A percentile compares a stretch with the other conserved stretches of the same genome.
Evolutionary conservation across 2,113 vertebrate species (phyloP).

Genomic region (Willisornis vidua): DNA sequence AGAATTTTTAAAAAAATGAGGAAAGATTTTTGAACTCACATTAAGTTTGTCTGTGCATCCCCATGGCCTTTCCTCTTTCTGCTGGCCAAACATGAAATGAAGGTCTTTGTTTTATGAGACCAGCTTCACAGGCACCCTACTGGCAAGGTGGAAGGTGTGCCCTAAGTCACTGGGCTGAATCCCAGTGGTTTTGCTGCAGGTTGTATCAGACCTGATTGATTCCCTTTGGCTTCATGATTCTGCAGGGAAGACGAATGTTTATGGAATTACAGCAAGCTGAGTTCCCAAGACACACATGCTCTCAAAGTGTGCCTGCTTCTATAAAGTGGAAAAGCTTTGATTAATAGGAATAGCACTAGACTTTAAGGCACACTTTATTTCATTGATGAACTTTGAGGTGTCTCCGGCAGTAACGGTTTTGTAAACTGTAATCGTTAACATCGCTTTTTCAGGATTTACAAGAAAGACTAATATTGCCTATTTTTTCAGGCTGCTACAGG

Average conservation of each 20-base stretch:
- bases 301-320: background rate
- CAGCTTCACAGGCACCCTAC: background rate
- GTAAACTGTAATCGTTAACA: constrained; percentile 21
- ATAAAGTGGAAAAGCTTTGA: constrained; percentile 16
- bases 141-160: rapidly evolving
- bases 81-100: rapidly evolving
- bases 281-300: background rate
- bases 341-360: constrained; percentile 6
- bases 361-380: constrained; percentile 10
- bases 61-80: background rate
- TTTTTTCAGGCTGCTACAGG: constrained; percentile 14
- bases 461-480: background rate
- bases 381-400: constrained; percentile 49
- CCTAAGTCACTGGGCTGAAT: background rate
- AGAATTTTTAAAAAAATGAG: background rate
- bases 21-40: background rate
- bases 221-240: background rate
- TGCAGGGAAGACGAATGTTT: background rate
- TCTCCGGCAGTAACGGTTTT: constrained; percentile 33
- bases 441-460: constrained; percentile 35
- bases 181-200: background rate
- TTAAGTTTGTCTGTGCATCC: background rate
- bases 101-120: background rate
- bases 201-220: background rate
- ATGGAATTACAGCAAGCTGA: background rate